phyloP scores from a whole-genome alignment of 1,140 invertebrate species.

The Zeugodacus cucurbitae region DNA sequence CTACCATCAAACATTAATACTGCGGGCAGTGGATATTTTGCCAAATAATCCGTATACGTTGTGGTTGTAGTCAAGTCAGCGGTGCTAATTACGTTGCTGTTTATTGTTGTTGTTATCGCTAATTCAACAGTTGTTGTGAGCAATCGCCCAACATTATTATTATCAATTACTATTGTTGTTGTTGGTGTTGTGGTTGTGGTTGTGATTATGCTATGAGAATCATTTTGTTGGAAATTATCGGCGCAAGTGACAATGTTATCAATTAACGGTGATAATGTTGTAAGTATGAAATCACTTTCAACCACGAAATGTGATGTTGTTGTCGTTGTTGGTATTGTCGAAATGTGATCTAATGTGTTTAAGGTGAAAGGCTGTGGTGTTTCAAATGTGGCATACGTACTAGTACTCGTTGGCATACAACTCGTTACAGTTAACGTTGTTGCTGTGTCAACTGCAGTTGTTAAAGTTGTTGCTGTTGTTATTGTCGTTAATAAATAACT shows the following conservation, averaged over 20 bases:
- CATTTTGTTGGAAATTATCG: background rate
- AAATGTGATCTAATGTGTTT: background rate
- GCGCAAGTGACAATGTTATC: background rate
- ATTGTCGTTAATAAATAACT: background rate
- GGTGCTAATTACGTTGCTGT: too few relatives aligned
- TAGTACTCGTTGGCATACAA: background rate
- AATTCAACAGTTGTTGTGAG: conserved; percentile 32
- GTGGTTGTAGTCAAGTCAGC: background rate
- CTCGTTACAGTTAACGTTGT: background rate
- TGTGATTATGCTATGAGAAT: background rate
- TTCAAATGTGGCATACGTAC: background rate
- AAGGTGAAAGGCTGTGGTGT: background rate
- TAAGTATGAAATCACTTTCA: background rate
- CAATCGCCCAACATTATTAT: background rate
- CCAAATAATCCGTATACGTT: background rate
- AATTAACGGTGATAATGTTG: background rate
- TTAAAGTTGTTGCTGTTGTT: background rate
- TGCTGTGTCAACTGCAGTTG: background rate
- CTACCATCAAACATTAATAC: background rate
- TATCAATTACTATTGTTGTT: background rate
- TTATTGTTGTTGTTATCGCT: background rate
- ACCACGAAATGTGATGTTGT: background rate
- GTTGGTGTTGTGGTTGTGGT: background rate
- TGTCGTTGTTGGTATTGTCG: background rate
- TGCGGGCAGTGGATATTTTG: background rate